Evolutionary conservation across 2,113 vertebrate genomes (phyloP).

Genomic region (Lutjanus erythropterus): DNA sequence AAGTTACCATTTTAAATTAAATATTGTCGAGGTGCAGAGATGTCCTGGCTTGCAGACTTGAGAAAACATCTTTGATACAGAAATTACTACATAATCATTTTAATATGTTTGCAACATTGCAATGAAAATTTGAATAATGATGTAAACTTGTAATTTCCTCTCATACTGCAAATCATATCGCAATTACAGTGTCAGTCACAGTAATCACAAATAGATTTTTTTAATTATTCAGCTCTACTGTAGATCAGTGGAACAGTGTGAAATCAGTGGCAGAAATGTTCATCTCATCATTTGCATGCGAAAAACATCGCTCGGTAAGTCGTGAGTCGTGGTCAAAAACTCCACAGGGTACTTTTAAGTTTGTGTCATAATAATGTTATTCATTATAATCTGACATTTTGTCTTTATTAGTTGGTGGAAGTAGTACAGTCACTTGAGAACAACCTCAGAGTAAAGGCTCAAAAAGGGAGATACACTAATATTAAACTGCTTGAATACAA

Average conservation of each 20-base stretch:
- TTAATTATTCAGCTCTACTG: too few species aligned
- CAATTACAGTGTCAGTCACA: too few species aligned
- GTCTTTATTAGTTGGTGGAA: background rate
- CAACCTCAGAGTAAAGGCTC: background rate
- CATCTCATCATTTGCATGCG: background rate
- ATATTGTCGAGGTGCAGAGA: too few species aligned
- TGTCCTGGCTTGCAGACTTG: too few species aligned
- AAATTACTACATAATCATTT: too few species aligned
- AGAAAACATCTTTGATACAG: too few species aligned
- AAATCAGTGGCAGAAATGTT: background rate
- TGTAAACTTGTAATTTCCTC: too few species aligned
- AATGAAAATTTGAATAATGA: too few species aligned
- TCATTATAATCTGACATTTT: background rate
- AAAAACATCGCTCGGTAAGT: background rate
- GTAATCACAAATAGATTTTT: too few species aligned
- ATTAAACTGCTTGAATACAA: background rate
- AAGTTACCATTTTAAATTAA: too few species aligned
- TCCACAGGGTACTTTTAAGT: background rate
- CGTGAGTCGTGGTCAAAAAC: background rate
- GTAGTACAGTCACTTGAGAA: background rate
- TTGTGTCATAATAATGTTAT: background rate
- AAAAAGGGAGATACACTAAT: background rate
- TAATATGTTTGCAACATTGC: too few species aligned
- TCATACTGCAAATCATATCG: too few species aligned
- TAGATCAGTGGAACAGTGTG: background rate